Conservation (phyloP, 2,797 vertebrate species). For the Anableps anableps region DNA sequence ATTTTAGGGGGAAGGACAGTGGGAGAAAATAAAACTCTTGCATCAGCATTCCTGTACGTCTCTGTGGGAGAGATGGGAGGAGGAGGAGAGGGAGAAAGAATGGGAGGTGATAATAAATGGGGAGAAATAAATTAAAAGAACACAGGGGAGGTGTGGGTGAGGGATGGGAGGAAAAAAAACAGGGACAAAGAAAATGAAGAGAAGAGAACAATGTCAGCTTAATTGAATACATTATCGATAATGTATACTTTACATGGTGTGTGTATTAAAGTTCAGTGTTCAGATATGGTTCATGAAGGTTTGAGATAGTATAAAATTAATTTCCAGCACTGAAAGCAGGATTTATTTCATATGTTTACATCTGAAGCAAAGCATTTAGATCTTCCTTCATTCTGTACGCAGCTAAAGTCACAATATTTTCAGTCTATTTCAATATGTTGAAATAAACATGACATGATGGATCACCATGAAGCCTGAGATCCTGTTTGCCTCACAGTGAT, state of each 20-base stretch:
- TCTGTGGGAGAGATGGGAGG: constrained; percentile 38
- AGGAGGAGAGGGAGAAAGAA: constrained; percentile 5
- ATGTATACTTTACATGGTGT: background rate
- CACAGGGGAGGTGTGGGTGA: background rate
- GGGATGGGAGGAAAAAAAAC: background rate
- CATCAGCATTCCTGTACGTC: constrained; percentile 62
- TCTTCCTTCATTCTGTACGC: background rate
- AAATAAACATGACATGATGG: background rate
- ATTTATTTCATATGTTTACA: too few relatives aligned
- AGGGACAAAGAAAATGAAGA: constrained; percentile 19
- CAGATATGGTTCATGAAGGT: background rate
- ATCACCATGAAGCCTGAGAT: background rate
- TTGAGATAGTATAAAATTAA: background rate
- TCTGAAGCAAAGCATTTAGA: background rate
- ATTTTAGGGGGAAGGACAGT: constrained; percentile 21
- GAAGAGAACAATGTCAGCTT: constrained; percentile 7
- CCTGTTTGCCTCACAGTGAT: background rate
- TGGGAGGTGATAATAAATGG: constrained; percentile 40
- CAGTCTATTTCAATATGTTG: background rate
- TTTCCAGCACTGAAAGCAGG: background rate
- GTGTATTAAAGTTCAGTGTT: background rate
- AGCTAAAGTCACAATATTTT: background rate
- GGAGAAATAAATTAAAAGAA: constrained; percentile 21
- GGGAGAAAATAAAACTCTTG: constrained; percentile 50
- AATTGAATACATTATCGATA: constrained; percentile 19